phyloP scores from a whole-genome alignment of 2,113 vertebrate genomes.

The Peucedramus taeniatus region DNA sequence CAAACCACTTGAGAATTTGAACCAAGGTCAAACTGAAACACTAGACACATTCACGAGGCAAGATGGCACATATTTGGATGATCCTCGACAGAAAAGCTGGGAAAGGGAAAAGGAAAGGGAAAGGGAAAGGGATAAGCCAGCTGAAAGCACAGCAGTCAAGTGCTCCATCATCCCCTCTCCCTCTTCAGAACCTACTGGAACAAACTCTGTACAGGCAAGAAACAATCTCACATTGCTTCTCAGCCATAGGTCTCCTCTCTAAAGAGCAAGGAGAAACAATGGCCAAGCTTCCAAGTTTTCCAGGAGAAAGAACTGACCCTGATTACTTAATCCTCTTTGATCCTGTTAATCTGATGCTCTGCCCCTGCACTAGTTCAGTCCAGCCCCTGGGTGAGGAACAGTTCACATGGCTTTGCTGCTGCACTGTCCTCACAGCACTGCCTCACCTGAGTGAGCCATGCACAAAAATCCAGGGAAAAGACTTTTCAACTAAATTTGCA shows the following conservation, averaged over 20 bases:
- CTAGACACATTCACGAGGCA: background rate
- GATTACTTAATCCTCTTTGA: background rate
- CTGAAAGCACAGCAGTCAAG: background rate
- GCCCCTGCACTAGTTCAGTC: background rate
- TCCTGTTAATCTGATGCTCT: background rate
- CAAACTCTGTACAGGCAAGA: background rate
- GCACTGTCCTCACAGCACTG: background rate
- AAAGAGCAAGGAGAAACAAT: background rate
- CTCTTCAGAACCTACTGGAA: background rate
- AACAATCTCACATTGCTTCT: background rate
- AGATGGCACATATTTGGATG: background rate
- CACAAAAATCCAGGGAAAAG: background rate
- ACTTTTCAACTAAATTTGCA: background rate
- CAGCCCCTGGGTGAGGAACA: background rate
- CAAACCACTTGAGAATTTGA: constrained; percentile 2
- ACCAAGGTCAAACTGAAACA: constrained; percentile 15
- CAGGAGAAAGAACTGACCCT: background rate
- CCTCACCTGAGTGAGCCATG: background rate
- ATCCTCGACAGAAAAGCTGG: background rate
- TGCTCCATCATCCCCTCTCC: background rate
- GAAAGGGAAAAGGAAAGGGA: background rate
- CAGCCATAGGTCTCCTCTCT: background rate
- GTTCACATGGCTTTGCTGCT: background rate
- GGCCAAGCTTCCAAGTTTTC: background rate
- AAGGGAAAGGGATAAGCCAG: background rate